Conservation (phyloP, 2,888 invertebrate genomes). For the Aphelenchoides bicaudatus region DNA sequence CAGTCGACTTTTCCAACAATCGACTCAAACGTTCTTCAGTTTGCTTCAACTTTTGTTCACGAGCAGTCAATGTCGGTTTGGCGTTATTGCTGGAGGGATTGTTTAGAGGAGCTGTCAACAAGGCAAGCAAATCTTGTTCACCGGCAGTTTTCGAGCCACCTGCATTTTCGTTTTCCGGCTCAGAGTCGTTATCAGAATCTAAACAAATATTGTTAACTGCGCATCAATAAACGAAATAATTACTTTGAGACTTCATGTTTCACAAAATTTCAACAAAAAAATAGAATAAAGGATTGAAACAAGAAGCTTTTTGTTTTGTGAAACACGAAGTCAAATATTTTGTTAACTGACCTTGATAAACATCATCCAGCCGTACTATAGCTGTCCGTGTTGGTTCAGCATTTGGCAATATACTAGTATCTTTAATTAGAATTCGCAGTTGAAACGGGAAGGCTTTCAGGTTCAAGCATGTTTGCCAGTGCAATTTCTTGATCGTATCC, state of each 20-base stretch:
- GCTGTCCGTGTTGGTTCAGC: neutral
- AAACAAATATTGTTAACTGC: no score
- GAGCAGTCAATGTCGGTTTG: slow-evolving; percentile 6
- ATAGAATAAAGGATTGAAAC: no score
- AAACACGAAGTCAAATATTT: no score
- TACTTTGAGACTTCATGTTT: no score
- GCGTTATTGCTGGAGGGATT: neutral
- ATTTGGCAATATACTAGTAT: slow-evolving; percentile 1
- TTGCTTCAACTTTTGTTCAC: slow-evolving; percentile 18
- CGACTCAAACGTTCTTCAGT: slow-evolving; percentile 2
- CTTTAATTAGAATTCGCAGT: slow-evolving; percentile 14
- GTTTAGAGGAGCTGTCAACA: neutral
- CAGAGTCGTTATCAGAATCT: slow-evolving; percentile 14
- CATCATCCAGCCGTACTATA: slow-evolving; percentile 1
- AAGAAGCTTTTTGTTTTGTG: no score
- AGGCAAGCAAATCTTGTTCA: neutral
- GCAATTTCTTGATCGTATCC: slow-evolving; percentile 16
- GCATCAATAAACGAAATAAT: no score
- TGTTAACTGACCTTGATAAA: slow-evolving; percentile 14
- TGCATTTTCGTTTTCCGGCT: slow-evolving; percentile 6
- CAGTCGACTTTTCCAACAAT: neutral
- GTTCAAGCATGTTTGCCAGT: slow-evolving; percentile 3
- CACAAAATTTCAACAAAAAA: no score
- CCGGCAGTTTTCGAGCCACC: neutral
- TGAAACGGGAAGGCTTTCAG: slow-evolving; percentile 15